A percentile compares a stretch with the other conserved stretches of the same genome.
phyloP scores from a whole-genome alignment of 2,888 invertebrate genomes.

The Cacoxenus indagator region DNA sequence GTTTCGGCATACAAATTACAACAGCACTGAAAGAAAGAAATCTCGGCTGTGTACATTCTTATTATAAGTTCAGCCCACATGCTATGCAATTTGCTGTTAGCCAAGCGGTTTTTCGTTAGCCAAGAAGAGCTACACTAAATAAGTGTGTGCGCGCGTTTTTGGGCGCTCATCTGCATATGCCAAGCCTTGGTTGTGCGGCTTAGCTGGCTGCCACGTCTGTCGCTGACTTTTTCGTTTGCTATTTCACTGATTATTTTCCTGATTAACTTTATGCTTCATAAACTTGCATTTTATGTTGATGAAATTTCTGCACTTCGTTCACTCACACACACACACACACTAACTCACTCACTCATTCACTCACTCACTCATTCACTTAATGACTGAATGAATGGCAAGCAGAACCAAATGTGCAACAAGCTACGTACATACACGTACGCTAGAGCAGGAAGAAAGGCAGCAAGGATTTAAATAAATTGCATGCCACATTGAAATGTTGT shows the following conservation, averaged over 20 bases:
- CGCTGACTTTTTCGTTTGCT: no score
- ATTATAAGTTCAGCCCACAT: slow-evolving; percentile 55
- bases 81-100: slow-evolving; percentile 54
- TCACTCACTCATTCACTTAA: no score
- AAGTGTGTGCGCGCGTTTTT: neutral
- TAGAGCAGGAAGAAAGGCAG: neutral
- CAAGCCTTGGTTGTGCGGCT: slow-evolving; percentile 36
- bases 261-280: slow-evolving; percentile 60
- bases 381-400: no score
- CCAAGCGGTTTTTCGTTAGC: slow-evolving; percentile 1
- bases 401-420: no score
- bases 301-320: slow-evolving; percentile 35
- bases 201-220: slow-evolving; percentile 11
- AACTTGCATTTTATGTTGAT: slow-evolving; percentile 37
- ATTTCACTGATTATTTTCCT: slow-evolving; percentile 46
- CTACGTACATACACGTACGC: no score
- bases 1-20: slow-evolving; percentile 17
- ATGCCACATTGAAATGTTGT: slow-evolving; percentile 47
- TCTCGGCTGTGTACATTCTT: slow-evolving; percentile 42
- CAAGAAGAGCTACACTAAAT: neutral
- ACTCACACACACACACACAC: neutral
- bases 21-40: neutral
- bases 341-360: no score
- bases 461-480: slow-evolving; percentile 54
- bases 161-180: slow-evolving; percentile 25